Base-by-base conservation (phyloP, 1,140 invertebrate genomes). In the Venturia canescens region DNA sequence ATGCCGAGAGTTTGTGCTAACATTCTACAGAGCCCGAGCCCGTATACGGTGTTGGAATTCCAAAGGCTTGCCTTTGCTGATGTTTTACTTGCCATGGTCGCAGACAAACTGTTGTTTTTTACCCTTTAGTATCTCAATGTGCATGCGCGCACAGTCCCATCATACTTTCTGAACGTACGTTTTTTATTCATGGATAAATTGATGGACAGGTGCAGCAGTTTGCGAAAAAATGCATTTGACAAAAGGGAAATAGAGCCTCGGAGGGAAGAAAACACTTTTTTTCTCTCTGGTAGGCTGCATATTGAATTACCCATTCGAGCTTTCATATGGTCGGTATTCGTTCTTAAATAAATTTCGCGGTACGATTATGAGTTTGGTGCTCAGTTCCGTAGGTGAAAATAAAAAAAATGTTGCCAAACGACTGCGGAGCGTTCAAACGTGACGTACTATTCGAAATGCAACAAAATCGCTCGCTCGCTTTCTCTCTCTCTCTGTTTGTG, bases 1-100 rank as follows among this genome's bases (percentile, higher is more conserved):
- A 72, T 44, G 6, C 70, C 70, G 15, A 72, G 48, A 7, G 13
- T n/a, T 18, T 48, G 70, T 18, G 21, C 70, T 1, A 44, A 21
- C 48, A 72, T 72, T 72, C 48, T 72, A 21, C 48, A 72, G 21
- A 72, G 70, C 34, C 34, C 70, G 18, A 72, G 48, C 13, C 16
- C 70, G 26, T 72, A 44, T 21, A 27, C 16, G 34, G 48, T 72
- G 48, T 72, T 21, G n/a, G 70, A 72, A 57, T 57, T 23, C 53
- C 53, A 57, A 5, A 21, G 18, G 53, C 21, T 57, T 57, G 53
- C 9, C 4, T n/a, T 57, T 57, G 18, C 1, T n/a, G 50, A 57
- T 57, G 53, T 11, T 57, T 57, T 23, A 57, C 53, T 44, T 57
- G 53, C 18, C 53, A 57, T 57, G 53, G 53, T 57, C 53, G 21